phyloP scores from a whole-genome alignment of 2,888 invertebrate genomes.

The Pristionchus japonicus region DNA sequence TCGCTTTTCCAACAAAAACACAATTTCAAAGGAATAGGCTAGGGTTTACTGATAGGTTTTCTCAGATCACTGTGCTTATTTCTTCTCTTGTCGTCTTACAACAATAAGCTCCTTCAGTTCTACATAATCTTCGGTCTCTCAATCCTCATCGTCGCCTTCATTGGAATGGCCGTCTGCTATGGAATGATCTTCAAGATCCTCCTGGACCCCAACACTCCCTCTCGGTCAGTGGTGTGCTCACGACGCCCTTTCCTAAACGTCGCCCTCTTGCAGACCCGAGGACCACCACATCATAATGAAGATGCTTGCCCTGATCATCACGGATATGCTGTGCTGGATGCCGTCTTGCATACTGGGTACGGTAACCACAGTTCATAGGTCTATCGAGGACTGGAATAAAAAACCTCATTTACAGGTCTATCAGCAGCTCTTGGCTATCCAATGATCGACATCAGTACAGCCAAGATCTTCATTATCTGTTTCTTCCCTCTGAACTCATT shows the following conservation, averaged over 20 bases:
- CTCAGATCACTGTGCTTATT: too few relatives aligned
- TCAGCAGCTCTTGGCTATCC: constrained; percentile 93
- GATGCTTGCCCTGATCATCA: constrained; percentile 96
- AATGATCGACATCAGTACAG: constrained; percentile 91
- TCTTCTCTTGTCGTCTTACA: too few relatives aligned
- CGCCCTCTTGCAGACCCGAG: constrained; percentile 34
- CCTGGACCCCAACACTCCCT: constrained; percentile 47
- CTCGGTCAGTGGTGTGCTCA: background rate
- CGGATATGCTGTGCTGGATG: constrained; percentile 97
- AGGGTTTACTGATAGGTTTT: too few relatives aligned
- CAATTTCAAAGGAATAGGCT: too few relatives aligned
- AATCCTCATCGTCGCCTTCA: constrained; percentile 92
- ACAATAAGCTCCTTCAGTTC: constrained; percentile 47
- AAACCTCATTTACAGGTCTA: constrained; percentile 76
- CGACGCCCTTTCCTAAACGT: background rate
- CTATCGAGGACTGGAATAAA: background rate
- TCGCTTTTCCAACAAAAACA: too few relatives aligned
- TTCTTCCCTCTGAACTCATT: constrained; percentile 95
- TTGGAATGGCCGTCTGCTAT: constrained; percentile 87
- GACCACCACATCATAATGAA: constrained; percentile 67
- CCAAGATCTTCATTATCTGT: constrained; percentile 93
- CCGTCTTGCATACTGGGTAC: constrained; percentile 87
- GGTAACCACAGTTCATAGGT: too few relatives aligned
- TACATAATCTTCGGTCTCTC: constrained; percentile 80
- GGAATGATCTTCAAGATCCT: constrained; percentile 68